phyloP scores from a whole-genome alignment of 2,113 vertebrate species.

The Podocnemis expansa region DNA sequence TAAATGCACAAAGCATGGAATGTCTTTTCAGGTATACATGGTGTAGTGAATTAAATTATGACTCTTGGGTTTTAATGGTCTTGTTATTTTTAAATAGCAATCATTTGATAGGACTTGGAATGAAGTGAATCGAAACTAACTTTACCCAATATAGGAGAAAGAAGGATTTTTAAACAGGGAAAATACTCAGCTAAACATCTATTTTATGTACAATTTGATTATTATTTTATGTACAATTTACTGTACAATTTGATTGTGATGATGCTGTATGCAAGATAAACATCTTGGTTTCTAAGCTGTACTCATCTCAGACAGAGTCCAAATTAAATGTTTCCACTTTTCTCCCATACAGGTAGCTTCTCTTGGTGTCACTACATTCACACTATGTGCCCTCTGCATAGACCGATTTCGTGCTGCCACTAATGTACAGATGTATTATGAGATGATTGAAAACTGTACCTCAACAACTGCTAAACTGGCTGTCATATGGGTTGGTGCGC shows the following conservation, averaged over 20 bases:
- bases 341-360: constrained; percentile 87
- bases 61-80: background rate
- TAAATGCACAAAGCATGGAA: background rate
- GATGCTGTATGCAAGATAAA: background rate
- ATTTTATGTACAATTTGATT: background rate
- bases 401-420: constrained; percentile 95
- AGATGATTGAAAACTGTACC: constrained; percentile 96
- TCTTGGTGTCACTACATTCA: constrained; percentile 95
- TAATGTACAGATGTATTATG: constrained; percentile 96
- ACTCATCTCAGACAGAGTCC: too few relatives aligned
- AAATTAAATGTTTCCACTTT: background rate
- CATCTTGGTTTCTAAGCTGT: background rate
- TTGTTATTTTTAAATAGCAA: background rate
- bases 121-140: background rate
- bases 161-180: background rate
- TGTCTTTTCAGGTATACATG: background rate
- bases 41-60: background rate
- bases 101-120: background rate
- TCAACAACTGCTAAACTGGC: constrained; percentile 93
- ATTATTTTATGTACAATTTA: too few relatives aligned
- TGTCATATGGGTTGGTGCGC: constrained; percentile 94
- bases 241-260: background rate
- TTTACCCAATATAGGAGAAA: background rate
- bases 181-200: background rate
- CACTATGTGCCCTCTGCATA: constrained; percentile 94